Evolutionary conservation across 2,888 invertebrate species (phyloP).

Genomic region (Philopedon plagiatum): DNA sequence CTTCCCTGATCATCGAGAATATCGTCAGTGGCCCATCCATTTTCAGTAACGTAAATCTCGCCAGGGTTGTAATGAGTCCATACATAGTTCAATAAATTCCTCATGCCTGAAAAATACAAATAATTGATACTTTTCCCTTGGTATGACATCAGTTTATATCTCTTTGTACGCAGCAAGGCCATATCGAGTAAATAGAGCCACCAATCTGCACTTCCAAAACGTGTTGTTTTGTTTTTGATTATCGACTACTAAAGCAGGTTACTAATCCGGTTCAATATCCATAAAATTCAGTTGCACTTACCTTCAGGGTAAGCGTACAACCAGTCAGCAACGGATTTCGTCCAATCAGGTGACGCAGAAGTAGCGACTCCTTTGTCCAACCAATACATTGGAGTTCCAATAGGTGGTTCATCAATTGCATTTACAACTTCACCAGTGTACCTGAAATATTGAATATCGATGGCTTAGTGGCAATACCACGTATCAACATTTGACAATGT

Average conservation of each 20-base stretch:
- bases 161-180: too few species aligned
- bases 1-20: constrained; percentile 36
- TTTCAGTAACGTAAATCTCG: constrained; percentile 73
- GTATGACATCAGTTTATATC: too few species aligned
- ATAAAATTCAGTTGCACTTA: background rate
- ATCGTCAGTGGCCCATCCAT: constrained; percentile 69
- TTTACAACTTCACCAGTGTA: constrained; percentile 30
- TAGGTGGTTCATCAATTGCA: constrained; percentile 30
- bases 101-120: constrained; percentile 64
- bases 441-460: constrained; percentile 20
- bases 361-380: constrained; percentile 31
- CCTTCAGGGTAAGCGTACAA: constrained; percentile 44
- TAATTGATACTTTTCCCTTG: too few species aligned
- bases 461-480: background rate
- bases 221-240: too few species aligned
- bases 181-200: too few species aligned
- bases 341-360: constrained; percentile 29
- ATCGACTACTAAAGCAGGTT: too few species aligned
- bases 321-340: constrained; percentile 37
- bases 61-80: constrained; percentile 68
- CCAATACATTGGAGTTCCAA: constrained; percentile 34
- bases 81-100: constrained; percentile 71
- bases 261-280: too few species aligned
- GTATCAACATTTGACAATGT: too few species aligned
- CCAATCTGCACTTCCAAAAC: too few species aligned